Conservation (phyloP, 2,888 invertebrate species). For the Formica aserva region DNA sequence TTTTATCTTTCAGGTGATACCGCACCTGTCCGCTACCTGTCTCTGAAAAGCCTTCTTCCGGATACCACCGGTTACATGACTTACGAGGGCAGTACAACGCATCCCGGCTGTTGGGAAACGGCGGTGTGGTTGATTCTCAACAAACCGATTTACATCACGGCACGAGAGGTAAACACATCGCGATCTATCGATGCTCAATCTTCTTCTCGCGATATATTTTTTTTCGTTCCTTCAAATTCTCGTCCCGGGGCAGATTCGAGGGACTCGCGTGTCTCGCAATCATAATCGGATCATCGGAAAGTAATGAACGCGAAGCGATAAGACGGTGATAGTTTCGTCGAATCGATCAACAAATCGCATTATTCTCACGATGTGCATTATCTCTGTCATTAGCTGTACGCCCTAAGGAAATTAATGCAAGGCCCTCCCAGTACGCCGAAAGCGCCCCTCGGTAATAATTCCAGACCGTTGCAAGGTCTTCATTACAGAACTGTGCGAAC, state of each 20-base stretch:
- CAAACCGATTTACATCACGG: slow-evolving; percentile 98
- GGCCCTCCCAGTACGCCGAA: slow-evolving; percentile 94
- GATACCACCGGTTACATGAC: slow-evolving; percentile 98
- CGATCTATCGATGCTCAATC: slow-evolving; percentile 27
- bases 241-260: not conserved
- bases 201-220: slow-evolving; percentile 15
- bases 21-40: slow-evolving; percentile 94
- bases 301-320: slow-evolving; percentile 20
- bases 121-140: slow-evolving; percentile 99
- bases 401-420: slow-evolving; percentile 95
- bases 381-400: slow-evolving; percentile 90
- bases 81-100: slow-evolving; percentile 98
- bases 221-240: not conserved
- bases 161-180: slow-evolving; percentile 93
- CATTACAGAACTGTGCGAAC: slow-evolving; percentile 98
- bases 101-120: slow-evolving; percentile 99
- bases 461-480: slow-evolving; percentile 95
- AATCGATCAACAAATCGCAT: slow-evolving; percentile 37
- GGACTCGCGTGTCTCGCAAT: slow-evolving; percentile 24
- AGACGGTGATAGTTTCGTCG: slow-evolving; percentile 46
- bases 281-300: slow-evolving; percentile 21
- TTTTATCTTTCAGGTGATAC: slow-evolving; percentile 89
- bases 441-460: slow-evolving; percentile 97
- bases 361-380: slow-evolving; percentile 44
- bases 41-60: slow-evolving; percentile 94